These are phyloP conservation scores for Acrossocheilus wenchowensis DNA, from an alignment of 2,797 vertebrate species.

Conservation along the genomic window DNA sequence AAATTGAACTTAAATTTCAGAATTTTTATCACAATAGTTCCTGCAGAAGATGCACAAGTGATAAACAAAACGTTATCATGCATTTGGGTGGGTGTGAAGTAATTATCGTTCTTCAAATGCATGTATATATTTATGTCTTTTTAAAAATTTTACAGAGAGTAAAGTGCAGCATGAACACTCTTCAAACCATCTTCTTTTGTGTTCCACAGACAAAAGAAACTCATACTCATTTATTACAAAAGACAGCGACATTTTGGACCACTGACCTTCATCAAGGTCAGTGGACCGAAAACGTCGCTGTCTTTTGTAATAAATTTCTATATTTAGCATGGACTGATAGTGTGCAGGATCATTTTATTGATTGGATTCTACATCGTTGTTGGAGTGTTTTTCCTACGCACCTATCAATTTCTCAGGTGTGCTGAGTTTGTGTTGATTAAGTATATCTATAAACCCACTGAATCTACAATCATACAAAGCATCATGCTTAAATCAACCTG, in stretches of 20 bases:
- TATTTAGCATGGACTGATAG: too few relatives aligned
- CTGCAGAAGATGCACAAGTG: too few relatives aligned
- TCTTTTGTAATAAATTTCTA: too few relatives aligned
- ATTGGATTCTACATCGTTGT: too few relatives aligned
- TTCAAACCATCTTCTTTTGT: neutral
- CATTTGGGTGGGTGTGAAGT: too few relatives aligned
- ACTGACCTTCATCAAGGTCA: too few relatives aligned
- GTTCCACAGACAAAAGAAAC: neutral
- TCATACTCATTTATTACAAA: neutral
- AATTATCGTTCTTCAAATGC: neutral
- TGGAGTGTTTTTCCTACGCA: too few relatives aligned
- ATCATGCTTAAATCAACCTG: constrained; percentile 2
- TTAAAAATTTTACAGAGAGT: neutral
- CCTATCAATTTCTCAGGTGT: too few relatives aligned
- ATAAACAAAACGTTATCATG: too few relatives aligned
- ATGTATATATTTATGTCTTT: neutral
- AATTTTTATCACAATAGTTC: neutral
- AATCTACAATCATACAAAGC: neutral
- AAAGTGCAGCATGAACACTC: neutral
- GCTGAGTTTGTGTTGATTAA: neutral
- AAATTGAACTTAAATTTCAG: neutral
- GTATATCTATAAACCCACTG: neutral
- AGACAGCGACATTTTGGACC: too few relatives aligned
- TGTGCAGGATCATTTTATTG: too few relatives aligned
- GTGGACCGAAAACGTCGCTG: too few relatives aligned